phyloP scores from a whole-genome alignment of 2,113 vertebrate genomes.

The Albula goreensis region DNA sequence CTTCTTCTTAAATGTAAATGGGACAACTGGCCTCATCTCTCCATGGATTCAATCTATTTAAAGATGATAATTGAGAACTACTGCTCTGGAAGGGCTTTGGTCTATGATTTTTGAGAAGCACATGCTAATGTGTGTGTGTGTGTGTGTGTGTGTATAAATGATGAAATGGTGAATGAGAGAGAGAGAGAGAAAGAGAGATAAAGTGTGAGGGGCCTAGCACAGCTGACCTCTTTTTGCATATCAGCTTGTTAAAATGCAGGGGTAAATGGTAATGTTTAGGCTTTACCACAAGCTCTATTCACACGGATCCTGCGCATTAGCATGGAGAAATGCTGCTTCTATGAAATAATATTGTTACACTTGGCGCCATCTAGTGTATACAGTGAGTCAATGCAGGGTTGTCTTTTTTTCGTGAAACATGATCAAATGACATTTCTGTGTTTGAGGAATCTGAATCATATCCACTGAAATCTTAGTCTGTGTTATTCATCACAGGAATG shows the following conservation, averaged over 20 bases:
- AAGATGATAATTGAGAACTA: not conserved
- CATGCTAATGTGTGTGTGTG: not conserved
- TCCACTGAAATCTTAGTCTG: not conserved
- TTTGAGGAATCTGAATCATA: not conserved
- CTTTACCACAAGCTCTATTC: not conserved
- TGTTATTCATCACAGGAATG: not conserved
- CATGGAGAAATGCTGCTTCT: not conserved
- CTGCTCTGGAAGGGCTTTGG: not conserved
- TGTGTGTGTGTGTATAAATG: not conserved
- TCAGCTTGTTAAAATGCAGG: not conserved
- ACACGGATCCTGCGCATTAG: not conserved
- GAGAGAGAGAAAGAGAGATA: not conserved
- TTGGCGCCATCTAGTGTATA: constrained; percentile 64
- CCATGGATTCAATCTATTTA: not conserved
- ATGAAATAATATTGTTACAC: not conserved
- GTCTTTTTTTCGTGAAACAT: not conserved
- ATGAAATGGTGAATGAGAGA: not conserved
- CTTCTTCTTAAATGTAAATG: not conserved
- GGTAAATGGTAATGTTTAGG: not conserved
- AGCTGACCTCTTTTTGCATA: not conserved
- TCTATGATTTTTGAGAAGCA: not conserved
- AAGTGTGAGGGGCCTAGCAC: not conserved
- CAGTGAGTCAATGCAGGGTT: constrained; percentile 24
- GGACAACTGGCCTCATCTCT: not conserved
- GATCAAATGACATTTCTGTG: not conserved